phyloP scores from a whole-genome alignment of 2,797 vertebrate genomes.

The Jordanella pulchra region DNA sequence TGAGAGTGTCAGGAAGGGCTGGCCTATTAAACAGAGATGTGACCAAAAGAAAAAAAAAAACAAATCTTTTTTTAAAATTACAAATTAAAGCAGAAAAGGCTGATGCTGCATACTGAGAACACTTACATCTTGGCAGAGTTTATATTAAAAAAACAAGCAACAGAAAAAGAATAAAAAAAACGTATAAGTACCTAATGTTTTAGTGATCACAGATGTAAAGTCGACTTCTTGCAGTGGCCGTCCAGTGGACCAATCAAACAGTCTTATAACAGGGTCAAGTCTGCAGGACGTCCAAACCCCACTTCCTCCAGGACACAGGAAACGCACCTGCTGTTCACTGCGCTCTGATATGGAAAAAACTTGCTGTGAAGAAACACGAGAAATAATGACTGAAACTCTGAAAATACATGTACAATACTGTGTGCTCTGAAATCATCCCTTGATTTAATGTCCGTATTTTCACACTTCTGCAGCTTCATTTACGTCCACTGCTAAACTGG shows the following conservation, averaged over 20 bases:
- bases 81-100: not conserved
- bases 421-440: not conserved
- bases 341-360: constrained; percentile 78
- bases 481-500: not conserved
- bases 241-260: constrained; percentile 82
- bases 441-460: not conserved
- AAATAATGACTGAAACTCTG: constrained; percentile 3
- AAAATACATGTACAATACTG: not conserved
- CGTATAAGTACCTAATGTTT: constrained; percentile 71
- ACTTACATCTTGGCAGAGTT: not conserved
- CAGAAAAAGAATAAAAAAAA: not conserved
- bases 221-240: constrained; percentile 81
- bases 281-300: constrained; percentile 83
- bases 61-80: not conserved
- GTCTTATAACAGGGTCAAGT: constrained; percentile 78
- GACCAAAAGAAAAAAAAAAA: constrained; percentile 6
- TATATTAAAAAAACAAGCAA: too few relatives aligned
- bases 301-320: constrained; percentile 79
- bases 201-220: constrained; percentile 73
- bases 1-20: constrained; percentile 76
- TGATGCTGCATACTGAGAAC: not conserved
- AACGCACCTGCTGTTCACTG: constrained; percentile 83
- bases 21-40: constrained; percentile 58
- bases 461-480: not conserved
- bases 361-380: constrained; percentile 64